These are phyloP conservation scores for Megalurothrips usitatus DNA, from an alignment of 2,888 invertebrate genomes.

Conservation along the genomic window DNA sequence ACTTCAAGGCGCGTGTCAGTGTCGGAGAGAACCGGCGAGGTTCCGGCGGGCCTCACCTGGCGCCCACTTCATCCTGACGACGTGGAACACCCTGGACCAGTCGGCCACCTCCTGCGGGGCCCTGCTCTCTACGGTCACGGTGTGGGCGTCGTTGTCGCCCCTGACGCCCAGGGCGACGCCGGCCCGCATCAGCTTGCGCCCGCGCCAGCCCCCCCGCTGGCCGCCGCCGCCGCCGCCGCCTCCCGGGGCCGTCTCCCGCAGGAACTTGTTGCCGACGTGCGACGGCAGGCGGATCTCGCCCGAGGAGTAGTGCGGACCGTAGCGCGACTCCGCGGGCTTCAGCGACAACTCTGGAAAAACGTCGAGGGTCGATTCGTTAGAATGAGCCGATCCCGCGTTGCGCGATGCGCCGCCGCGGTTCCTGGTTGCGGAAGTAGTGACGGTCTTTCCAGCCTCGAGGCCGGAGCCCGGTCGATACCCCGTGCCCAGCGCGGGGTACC, in stretches of 20 bases:
- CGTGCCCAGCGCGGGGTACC: no score
- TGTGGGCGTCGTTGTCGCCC: neutral
- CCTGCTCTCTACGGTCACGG: neutral
- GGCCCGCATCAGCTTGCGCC: conserved; percentile 39
- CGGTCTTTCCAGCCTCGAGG: no score
- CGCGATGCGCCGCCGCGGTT: no score
- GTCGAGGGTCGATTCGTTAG: no score
- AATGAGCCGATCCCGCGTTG: no score
- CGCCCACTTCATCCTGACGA: conserved; percentile 47
- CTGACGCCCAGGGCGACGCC: neutral
- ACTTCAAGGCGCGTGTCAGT: neutral
- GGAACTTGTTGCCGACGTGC: conserved; percentile 57
- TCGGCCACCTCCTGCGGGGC: conserved; percentile 4
- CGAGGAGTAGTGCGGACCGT: conserved; percentile 60
- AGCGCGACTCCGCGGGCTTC: conserved; percentile 59
- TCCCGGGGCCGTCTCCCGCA: conserved; percentile 39
- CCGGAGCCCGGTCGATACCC: no score
- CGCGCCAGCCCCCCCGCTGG: conserved; percentile 41
- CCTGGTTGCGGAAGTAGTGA: no score
- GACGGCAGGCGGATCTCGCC: conserved; percentile 71
- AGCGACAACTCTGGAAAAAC: conserved; percentile 55
- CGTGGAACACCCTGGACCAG: conserved; percentile 45
- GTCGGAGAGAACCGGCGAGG: neutral
- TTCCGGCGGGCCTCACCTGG: conserved; percentile 36
- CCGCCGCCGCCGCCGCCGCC: conserved; percentile 43